Percentiles rank a stretch among this genome's conserved stretches.
phyloP scores from a whole-genome alignment of 2,113 vertebrate genomes.

The Crotalus tigris region DNA sequence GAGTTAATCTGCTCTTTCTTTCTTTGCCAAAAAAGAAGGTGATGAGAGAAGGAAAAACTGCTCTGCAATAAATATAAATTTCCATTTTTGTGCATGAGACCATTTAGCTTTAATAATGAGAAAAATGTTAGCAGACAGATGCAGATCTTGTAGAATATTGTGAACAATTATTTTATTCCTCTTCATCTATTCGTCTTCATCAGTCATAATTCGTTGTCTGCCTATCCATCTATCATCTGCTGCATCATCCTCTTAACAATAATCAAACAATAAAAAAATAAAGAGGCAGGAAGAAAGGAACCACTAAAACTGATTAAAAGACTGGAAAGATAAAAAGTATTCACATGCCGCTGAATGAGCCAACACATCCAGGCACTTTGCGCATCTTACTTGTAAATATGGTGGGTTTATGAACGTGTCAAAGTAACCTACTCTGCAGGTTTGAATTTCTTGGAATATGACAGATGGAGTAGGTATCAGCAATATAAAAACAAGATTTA shows the following conservation, averaged over 20 bases:
- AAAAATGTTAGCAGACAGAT: not conserved
- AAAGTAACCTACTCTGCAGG: not conserved
- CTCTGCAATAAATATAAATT: not conserved
- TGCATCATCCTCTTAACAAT: not conserved
- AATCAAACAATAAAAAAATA: not conserved
- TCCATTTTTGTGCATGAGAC: constrained; percentile 7
- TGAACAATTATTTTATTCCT: not conserved
- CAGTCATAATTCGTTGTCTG: not conserved
- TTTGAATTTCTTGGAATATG: not conserved
- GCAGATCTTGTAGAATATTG: not conserved
- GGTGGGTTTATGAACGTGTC: not conserved
- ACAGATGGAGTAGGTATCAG: not conserved
- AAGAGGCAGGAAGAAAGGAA: not conserved
- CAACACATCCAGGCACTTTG: not conserved
- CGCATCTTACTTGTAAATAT: not conserved
- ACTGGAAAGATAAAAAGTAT: not conserved
- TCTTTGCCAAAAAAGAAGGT: constrained; percentile 20
- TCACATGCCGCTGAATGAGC: not conserved
- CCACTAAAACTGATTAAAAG: not conserved
- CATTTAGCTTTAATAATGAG: not conserved
- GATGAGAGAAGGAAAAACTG: not conserved
- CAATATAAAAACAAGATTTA: not conserved
- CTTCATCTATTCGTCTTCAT: not conserved
- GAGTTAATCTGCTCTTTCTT: constrained; percentile 41
- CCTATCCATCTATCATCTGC: too few species aligned